Evolutionary conservation across 2,113 vertebrate species (phyloP), one percentile per base, ranked within the genome.

Genomic region (Perca schrenkii): DNA sequence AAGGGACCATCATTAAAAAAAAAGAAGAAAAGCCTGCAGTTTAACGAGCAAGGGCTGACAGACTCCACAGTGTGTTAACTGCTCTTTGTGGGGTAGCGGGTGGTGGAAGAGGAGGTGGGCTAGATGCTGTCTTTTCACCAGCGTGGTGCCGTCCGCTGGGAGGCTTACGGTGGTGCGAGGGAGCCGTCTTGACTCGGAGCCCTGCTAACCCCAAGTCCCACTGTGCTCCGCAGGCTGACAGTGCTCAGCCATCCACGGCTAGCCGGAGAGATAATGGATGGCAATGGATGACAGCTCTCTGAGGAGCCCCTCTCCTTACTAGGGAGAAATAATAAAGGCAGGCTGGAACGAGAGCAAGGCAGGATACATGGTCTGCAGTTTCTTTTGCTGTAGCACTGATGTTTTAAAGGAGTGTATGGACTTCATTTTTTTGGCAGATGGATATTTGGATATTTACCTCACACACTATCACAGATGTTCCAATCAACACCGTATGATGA

Each of bases 271-370:
- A 90, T 92, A 93, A 93, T 90, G 84, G 88, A 86, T 78, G 84
- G 81, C 86, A 87, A 86, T 74, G 66, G 89, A 85, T 89, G 89
- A 84, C 90, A 85, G 88, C 74, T 91, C 88, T 88, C 91, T 76
- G 46, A 86, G 86, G 84, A 88, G 65, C 17, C 36, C 22, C 34
- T 1, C 53, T 40, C 69, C 67, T 74, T 71, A 60, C 54, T 58
- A 49, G 60, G 74, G 36, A 52, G 67, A 76, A 68, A 71, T 69
- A 83, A 77, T 74, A 58, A 58, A 47, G 72, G 34, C 63, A 60
- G 68, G 49, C 65, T 76, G 57, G 63, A 31, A 25, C 50, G n/a
- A 57, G 60, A 67, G 73, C 40, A 57, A 65, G 60, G 70, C 47
- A 57, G 68, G 60, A 72, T 67, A 50, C 64, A 86, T 63, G 68